Conservation (phyloP, 1,140 invertebrate species). For the Andricus grossulariae region DNA sequence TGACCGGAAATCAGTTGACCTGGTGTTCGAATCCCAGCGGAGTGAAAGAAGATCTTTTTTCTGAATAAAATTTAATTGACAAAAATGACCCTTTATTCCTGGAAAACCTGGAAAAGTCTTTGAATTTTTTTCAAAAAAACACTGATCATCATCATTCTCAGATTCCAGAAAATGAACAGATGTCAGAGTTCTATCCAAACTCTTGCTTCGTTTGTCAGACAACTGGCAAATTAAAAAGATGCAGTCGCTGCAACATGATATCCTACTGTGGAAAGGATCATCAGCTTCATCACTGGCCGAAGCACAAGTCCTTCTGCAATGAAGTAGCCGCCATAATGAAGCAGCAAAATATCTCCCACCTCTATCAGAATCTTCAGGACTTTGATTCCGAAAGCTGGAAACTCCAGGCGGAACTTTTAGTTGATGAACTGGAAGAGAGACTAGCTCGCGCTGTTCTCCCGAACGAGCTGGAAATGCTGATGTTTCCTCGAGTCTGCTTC, state of each 20-base stretch:
- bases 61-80: too few species aligned
- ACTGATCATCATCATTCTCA: too few species aligned
- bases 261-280: constrained; percentile 1
- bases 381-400: background rate
- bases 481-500: background rate
- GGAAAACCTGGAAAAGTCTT: too few species aligned
- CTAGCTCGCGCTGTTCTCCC: background rate
- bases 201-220: too few species aligned
- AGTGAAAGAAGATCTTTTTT: too few species aligned
- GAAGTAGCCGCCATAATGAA: background rate
- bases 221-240: background rate
- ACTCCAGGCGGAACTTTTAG: background rate
- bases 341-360: background rate
- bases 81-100: too few species aligned
- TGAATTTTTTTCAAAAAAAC: too few species aligned
- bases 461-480: background rate
- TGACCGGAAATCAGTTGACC: too few species aligned
- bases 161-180: too few species aligned
- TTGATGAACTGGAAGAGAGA: background rate
- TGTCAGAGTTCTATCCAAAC: too few species aligned
- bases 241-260: background rate
- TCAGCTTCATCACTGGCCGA: background rate
- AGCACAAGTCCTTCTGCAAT: background rate
- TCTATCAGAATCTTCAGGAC: background rate
- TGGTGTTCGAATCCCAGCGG: too few species aligned